Base-by-base conservation (phyloP, 92 coral and sea anemone genomes). In the Parazoanthus darwini region DNA sequence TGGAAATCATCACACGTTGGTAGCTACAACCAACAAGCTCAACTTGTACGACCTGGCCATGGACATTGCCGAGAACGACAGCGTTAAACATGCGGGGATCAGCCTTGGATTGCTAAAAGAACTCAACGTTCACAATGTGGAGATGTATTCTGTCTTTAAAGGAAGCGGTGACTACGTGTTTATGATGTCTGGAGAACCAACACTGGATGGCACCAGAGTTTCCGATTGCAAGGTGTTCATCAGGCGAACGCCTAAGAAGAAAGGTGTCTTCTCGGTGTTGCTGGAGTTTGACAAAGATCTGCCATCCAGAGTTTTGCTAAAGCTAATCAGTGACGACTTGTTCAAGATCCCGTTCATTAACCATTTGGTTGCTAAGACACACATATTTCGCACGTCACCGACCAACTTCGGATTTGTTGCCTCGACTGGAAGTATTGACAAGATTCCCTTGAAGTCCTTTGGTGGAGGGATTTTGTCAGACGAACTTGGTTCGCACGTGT, bases 341-440 rank as follows among this genome's bases (percentile, higher is more conserved):
- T 94, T 96, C 48, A 89, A 94, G 74, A 90, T 97, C 58, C 99
- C 99, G 1, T 97, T 96, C 66, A 94, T 97, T 29, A 96, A 94
- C 82, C 94, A 97, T 48, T 91, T 97, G 63, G 90, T 97, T n/a
- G 94, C 91, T 1, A 88, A 95, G 83, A 97, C 96, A 7, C 90
- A 96, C 37, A 87, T 96, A 16, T 94, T 97, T 63, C 96, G 96
- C 85, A 89, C 94, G 74, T 72, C 93, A 25, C 86, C 92, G 71
- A 94, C 96, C 16, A 89, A 94, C 81, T 97, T 97, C 65, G 99
- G 99, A 66, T 97, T 97, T 66, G 99, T 94, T 54, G 99, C 99
- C 22, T 97, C 99, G 2, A 96, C 99, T 37, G 98, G 92, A 56
- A 95, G 93, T 50, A 95, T 97, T 2, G 98, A 97, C 50, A 94